Evolutionary conservation across 2,888 invertebrate species (phyloP), one percentile per base, ranked within the genome.

Genomic region (Odontomyia ornata): DNA sequence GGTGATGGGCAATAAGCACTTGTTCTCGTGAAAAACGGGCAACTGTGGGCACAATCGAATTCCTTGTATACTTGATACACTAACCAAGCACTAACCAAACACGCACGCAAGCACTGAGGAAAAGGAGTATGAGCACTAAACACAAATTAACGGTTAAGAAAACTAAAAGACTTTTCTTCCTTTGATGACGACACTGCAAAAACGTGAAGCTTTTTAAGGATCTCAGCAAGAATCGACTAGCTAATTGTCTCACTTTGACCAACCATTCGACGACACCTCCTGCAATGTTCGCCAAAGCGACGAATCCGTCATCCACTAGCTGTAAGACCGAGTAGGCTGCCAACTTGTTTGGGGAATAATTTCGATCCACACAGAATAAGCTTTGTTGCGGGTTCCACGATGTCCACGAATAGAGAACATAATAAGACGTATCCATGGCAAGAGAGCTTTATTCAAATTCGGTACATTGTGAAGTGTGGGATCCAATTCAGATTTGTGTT

Each of bases 61-160:
- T 69, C 25, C 47, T n/a, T 47, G 30, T 69, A 47, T 47, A 69
- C 69, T 69, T 69, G 69, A 69, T 47, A 46, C 69, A 69, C 46
- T 47, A 47, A 23, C 46, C 25, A 18, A 18, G 4, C 52, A 52
- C n/a, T 7, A 60, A 7, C 25, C 60, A 60, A 25, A 5, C 15
- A 11, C 21, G 60, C 5, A 60, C 23, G 25, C 21, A 21, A 60
- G 60, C 25, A 60, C 60, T 60, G 60, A 21, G 60, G 3, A 25
- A 7, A 60, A 60, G 60, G 23, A 52, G 36, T 15, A 15, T 18
- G 25, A 25, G 23, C 25, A 60, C 60, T 23, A 23, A 60, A 18
- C 4, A 60, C 60, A 60, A 60, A n/a, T 21, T 23, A 23, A 60
- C 25, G 13, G 23, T 23, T 25, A 21, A 60, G 60, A 21, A 60